Base-by-base conservation (phyloP, 1,140 invertebrate genomes). In the Drosophila dunni region DNA sequence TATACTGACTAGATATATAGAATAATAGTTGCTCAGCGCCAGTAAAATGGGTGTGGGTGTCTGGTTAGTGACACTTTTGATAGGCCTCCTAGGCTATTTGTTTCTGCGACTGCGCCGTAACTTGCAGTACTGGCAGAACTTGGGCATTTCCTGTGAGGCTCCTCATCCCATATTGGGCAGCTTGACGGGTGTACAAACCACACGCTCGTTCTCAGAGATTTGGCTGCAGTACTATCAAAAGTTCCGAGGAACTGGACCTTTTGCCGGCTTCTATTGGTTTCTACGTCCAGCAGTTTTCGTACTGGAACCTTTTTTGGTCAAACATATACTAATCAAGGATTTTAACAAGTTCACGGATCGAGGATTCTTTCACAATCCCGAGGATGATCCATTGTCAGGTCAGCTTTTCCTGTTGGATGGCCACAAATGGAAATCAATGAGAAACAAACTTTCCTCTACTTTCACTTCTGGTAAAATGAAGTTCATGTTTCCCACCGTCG, bases 291-390 rank as follows among this genome's bases (percentile, higher is more conserved):
- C 92, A 0, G 76, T 93, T 3, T 91, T 93, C 9, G 66, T 94
- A 7, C 81, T 93, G 17, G 94, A 96, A 74, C 92, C 94, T 0
- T 93, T 94, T 2, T 76, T 96, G 0, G 93, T 94, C 0, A 95
- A 94, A 77, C 80, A 93, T 29, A 93, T 96, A 6, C 72, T 95
- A n/a, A 92, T 94, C 1, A 94, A 94, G 75, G 94, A 95, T 66
- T 95, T 95, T 57, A 78, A 92, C 11, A 74, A 91, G 38, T 95
- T 95, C 60, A 65, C 84, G 9, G 93, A 94, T 78, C 93, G 93
- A 20, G 93, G 93, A 0, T 29, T 93, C 1, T 86, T 86, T 38
- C 81, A 93, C 24, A 93, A 94, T 60, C 92, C 93, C 10, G 79
- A 92, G 34, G 82, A 79, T 45, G 93, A 94, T 79, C 94, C 93